Evolutionary conservation across 2,888 invertebrate species (phyloP), one percentile per base, ranked within the genome.

Genomic region (Netelia fuscicornis): DNA sequence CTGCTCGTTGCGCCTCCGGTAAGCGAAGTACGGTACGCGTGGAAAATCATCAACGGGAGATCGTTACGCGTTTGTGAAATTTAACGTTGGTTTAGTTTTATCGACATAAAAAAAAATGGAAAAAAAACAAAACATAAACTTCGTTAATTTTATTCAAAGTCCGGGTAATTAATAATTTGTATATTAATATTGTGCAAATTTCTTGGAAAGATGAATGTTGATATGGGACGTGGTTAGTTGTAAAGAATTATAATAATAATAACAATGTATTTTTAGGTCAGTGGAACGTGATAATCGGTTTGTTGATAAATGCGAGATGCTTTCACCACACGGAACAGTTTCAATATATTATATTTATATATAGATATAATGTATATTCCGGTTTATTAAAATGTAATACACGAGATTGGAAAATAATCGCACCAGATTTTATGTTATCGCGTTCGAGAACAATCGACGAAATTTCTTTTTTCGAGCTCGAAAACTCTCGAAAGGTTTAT

Each of bases 241-340:
- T 48, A 48, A 48, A 48, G 13, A 30, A 30, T 30, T 58, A 58
- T 9, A 17, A 58, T 17, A 9, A 58, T 58, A 20, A 56, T 65
- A 10, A 71, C 25, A 56, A 70, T 75, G 48, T 65, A 85, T 70
- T 85, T 86, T 85, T n/a, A 81, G 86, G 86, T 85, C 71, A 86
- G 82, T 86, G 67, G 86, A 77, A 83, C 86, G 64, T 60, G 64
- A 64, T 81, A 75, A 85, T 86, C 79, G 79, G 81, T 77, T 77
- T 83, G 81, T 81, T 76, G 84, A 81, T 84, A 75, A 84, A 74
- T 42, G 37, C 56, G 17, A 58, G 23, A 79, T 72, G 81, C 86
- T 86, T 86, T 86, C 84, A 79, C 86, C 81, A 56, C 65, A 6
- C 48, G n/a, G 84, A 86, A 86, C 84, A 81, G 86, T 84, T 56